phyloP scores from a whole-genome alignment of 2,113 vertebrate genomes.

The Pontoporia blainvillei region DNA sequence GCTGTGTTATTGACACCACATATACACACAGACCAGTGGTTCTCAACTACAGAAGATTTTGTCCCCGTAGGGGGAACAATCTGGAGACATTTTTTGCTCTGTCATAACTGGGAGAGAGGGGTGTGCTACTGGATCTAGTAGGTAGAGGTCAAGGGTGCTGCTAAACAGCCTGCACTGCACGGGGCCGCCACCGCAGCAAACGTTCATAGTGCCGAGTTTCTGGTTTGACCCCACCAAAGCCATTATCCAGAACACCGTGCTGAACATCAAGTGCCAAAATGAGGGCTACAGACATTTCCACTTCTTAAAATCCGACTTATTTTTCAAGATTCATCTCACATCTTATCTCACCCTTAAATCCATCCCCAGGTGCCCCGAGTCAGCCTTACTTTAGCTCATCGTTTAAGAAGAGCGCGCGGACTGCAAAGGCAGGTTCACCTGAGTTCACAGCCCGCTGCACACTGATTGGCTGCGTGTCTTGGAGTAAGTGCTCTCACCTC shows the following conservation, averaged over 20 bases:
- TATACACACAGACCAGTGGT: neutral
- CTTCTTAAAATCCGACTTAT: neutral
- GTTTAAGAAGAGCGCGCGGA: neutral
- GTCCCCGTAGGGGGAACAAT: neutral
- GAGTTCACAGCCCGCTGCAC: neutral
- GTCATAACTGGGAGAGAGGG: neutral
- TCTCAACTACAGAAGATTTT: neutral
- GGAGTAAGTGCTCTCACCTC: neutral
- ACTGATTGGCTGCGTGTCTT: neutral
- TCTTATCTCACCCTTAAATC: neutral
- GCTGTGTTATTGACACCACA: neutral
- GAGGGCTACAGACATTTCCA: neutral
- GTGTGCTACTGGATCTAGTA: neutral
- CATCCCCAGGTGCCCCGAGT: too few species aligned
- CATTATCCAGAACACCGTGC: neutral
- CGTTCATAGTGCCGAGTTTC: rapidly evolving
- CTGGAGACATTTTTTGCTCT: neutral
- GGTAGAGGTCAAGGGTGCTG: neutral
- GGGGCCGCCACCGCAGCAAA: neutral
- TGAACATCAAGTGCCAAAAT: too few species aligned
- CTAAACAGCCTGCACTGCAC: too few species aligned
- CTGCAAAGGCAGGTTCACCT: neutral
- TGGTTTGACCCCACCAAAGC: neutral
- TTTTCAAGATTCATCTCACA: neutral
- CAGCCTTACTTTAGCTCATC: neutral